Evolutionary conservation across 2,888 invertebrate genomes (phyloP).

Genomic region (Scaptodrosophila latifasciaeformis): DNA sequence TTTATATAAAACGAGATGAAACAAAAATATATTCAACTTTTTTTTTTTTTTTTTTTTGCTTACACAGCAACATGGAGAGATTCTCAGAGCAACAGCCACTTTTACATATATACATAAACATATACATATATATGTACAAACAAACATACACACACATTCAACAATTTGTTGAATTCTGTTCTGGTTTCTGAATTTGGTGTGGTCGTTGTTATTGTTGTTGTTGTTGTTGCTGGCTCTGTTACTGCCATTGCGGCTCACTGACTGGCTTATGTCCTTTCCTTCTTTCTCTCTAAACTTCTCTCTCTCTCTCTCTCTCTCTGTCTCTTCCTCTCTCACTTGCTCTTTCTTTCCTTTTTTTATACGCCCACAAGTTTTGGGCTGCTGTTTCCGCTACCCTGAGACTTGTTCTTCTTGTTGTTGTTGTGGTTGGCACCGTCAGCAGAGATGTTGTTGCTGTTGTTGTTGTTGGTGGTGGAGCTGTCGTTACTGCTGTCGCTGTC

Average conservation of each 20-base stretch:
- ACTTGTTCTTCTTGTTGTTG: too few relatives aligned
- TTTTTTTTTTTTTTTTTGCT: conserved; percentile 3
- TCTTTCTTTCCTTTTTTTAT: too few relatives aligned
- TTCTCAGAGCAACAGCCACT: conserved; percentile 8
- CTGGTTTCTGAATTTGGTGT: conserved; percentile 43
- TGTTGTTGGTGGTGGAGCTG: conserved; percentile 30
- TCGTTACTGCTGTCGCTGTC: conserved; percentile 30
- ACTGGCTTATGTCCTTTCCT: too few relatives aligned
- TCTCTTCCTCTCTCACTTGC: background rate
- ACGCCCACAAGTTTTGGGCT: too few relatives aligned
- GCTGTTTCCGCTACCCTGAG: too few relatives aligned
- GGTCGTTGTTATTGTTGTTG: conserved; percentile 11
- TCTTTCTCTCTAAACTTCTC: background rate
- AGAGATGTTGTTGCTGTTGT: conserved; percentile 13
- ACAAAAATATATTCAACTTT: conserved; percentile 24
- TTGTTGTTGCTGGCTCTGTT: conserved; percentile 35
- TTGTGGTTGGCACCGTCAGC: too few relatives aligned
- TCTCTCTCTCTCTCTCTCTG: conserved; percentile 2
- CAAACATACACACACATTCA: conserved; percentile 48
- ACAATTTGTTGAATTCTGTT: conserved; percentile 67
- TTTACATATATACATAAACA: conserved; percentile 16
- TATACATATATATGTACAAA: conserved; percentile 15
- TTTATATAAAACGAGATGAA: conserved; percentile 39
- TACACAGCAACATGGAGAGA: conserved; percentile 13
- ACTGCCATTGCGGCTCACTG: conserved; percentile 35